Conservation (phyloP, 2,797 vertebrate genomes). For the Allenopithecus nigroviridis region DNA sequence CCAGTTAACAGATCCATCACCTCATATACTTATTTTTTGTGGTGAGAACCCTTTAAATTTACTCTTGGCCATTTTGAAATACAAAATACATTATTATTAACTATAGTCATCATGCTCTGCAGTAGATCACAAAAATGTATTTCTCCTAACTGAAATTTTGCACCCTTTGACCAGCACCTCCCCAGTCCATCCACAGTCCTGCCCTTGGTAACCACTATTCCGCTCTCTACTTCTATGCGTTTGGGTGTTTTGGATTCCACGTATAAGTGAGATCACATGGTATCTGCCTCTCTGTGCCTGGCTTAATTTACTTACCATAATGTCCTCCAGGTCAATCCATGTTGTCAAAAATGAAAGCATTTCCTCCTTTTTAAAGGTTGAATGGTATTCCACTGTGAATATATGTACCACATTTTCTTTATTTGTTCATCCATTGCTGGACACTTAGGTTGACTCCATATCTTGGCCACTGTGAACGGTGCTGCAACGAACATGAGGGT, state of each 20-base stretch:
- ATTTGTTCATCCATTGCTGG: neutral
- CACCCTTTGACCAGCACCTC: neutral
- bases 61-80: neutral
- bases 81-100: neutral
- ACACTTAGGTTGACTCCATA: neutral
- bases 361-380: neutral
- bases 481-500: neutral
- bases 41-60: neutral
- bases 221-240: neutral
- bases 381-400: too few species aligned
- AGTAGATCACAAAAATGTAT: neutral
- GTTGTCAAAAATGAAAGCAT: neutral
- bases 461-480: neutral
- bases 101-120: neutral
- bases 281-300: neutral
- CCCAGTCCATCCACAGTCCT: neutral
- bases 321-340: neutral
- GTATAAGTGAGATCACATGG: neutral
- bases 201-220: neutral
- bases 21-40: neutral
- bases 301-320: too few species aligned
- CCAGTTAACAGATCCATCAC: neutral
- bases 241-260: neutral
- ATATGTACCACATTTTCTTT: neutral
- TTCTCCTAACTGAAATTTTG: neutral